Conservation (phyloP, 2,113 vertebrate species). For the Anarrhichthys ocellatus region DNA sequence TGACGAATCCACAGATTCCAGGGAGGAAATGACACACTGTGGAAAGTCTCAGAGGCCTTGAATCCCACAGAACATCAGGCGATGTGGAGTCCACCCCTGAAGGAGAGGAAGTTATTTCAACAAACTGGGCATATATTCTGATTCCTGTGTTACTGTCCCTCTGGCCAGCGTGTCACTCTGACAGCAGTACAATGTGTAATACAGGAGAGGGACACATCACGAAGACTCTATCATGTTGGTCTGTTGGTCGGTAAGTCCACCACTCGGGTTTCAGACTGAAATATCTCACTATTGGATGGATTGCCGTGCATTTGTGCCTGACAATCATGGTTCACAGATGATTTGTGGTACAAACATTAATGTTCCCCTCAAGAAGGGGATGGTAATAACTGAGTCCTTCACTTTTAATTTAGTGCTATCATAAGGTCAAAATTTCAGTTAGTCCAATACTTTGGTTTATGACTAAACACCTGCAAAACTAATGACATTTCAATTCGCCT, state of each 20-base stretch:
- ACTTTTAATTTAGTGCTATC: not conserved
- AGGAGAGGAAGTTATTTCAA: constrained; percentile 58
- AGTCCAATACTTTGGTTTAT: not conserved
- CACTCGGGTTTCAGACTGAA: not conserved
- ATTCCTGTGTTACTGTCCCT: constrained; percentile 32
- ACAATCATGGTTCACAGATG: not conserved
- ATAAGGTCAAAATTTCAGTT: not conserved
- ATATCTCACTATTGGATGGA: not conserved
- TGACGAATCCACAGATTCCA: constrained; percentile 73
- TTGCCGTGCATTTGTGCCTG: not conserved
- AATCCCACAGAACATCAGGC: constrained; percentile 68
- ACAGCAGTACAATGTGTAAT: constrained; percentile 21
- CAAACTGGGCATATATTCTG: constrained; percentile 42
- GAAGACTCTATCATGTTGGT: not conserved
- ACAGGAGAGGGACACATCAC: constrained; percentile 42
- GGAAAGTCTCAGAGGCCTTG: constrained; percentile 75
- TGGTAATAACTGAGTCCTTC: not conserved
- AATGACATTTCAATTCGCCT: not conserved
- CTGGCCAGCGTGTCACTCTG: constrained; percentile 31
- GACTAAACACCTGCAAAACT: not conserved
- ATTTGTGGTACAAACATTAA: not conserved
- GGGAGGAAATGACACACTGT: constrained; percentile 79
- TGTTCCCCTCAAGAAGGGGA: not conserved
- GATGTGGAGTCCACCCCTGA: constrained; percentile 49
- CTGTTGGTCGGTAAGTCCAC: not conserved